Evolutionary conservation across 2,113 vertebrate species (phyloP), one percentile per base, ranked within the genome.

Genomic region (Elaphurus davidianus): DNA sequence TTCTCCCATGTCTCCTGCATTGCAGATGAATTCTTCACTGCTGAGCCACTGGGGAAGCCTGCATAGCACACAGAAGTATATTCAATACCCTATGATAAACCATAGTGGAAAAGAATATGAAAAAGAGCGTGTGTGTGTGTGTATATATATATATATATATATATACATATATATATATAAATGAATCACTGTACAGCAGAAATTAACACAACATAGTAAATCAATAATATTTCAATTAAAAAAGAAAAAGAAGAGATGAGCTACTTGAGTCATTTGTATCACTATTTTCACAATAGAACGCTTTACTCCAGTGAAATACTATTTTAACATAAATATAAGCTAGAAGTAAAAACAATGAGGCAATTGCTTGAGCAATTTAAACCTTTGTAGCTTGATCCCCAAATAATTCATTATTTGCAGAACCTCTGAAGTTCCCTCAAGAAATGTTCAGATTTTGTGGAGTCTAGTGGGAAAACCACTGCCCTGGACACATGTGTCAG

Each of bases 271-370:
- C 50, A 67, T 52, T 90, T 95, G 79, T 62, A 45, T 67, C 21
- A 84, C n/a, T 25, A 23, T 67, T 94, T 93, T 81, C 36, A 59
- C 52, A 84, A 36, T 6, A 14, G 23, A 92, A 90, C 55, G 91
- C 33, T 76, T 87, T 81, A 57, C 89, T 82, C 76, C 36, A 94
- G 90, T 54, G 52, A 94, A 91, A 81, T 84, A 90, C 55, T 81
- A 76, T 12, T 57, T 81, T 36, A 97, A 90, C 1, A 1, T 57
- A 90, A 84, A 90, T 79, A 71, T 19, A 60, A 10, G 40, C 71
- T 40, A 81, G 12, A 86, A 43, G 88, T 62, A 71, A 92, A 90
- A 87, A 6, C 74, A 84, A 76, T 40, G 59, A 93, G 64, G 30
- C 27, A 13, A 81, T 85, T 64, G 50, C 45, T 67, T 91, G 52